These are phyloP conservation scores for Pteruthius melanotis DNA, from an alignment of 2,113 vertebrate species.

Conservation along the genomic window DNA sequence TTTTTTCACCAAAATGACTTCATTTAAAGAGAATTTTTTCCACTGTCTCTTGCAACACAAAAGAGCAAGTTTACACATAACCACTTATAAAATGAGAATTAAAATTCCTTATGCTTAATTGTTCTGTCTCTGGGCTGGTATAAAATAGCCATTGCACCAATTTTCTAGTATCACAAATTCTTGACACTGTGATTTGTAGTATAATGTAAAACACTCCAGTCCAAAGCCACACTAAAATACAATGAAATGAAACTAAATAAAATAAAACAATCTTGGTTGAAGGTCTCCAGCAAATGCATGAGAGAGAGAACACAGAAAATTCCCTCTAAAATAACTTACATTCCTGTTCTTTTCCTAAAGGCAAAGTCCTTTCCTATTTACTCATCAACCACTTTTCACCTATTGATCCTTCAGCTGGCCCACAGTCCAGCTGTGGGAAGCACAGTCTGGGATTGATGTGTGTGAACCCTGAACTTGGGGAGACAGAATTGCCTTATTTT, in stretches of 20 bases:
- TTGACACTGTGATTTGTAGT: not conserved
- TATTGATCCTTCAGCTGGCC: not conserved
- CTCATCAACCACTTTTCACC: not conserved
- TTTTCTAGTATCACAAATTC: not conserved
- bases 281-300: not conserved
- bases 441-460: not conserved
- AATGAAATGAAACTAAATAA: not conserved
- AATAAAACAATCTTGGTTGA: not conserved
- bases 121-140: not conserved
- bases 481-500: not conserved
- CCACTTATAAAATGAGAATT: not conserved
- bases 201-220: not conserved
- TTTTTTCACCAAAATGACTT: not conserved
- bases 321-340: not conserved
- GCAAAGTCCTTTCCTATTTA: constrained; percentile 41
- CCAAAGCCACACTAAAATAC: not conserved
- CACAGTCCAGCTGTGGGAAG: not conserved
- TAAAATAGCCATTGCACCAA: not conserved
- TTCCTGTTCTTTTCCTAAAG: not conserved
- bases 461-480: not conserved
- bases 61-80: not conserved
- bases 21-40: not conserved
- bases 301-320: not conserved
- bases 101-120: not conserved
- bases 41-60: not conserved